Percentiles rank a stretch among this genome's conserved stretches.
Conservation (phyloP, 2,113 vertebrate genomes). For the Arenaria interpres region DNA sequence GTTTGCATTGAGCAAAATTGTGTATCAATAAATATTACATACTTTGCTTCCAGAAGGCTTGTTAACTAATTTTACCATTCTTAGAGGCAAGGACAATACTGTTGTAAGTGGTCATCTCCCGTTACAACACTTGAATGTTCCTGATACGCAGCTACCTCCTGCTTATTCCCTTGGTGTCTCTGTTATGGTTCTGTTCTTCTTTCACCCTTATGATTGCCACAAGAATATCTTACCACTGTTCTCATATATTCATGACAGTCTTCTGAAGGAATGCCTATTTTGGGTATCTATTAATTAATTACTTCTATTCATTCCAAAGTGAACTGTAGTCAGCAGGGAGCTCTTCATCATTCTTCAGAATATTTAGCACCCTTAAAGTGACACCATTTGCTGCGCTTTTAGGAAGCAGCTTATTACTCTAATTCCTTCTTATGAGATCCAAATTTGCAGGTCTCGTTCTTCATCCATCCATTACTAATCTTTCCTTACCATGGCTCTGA, state of each 20-base stretch:
- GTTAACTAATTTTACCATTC: background rate
- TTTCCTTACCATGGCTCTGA: background rate
- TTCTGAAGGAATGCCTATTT: background rate
- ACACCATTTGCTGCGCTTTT: background rate
- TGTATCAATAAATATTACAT: background rate
- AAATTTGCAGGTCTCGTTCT: background rate
- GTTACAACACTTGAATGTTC: background rate
- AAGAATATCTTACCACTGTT: background rate
- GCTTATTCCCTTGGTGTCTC: background rate
- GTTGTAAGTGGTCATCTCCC: background rate
- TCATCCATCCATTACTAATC: background rate
- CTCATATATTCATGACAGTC: background rate
- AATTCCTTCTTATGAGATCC: background rate
- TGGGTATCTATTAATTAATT: background rate
- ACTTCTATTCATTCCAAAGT: background rate
- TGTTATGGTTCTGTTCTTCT: background rate
- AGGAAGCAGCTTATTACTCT: background rate
- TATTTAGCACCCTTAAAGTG: background rate
- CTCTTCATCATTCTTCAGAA: background rate
- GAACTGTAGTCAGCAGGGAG: background rate
- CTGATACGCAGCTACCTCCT: background rate
- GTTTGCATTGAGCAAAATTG: background rate
- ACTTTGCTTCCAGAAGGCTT: background rate
- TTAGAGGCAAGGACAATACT: background rate
- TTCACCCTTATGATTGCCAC: background rate